These are phyloP conservation scores for Amphiprion clarkii DNA, from an alignment of 2,797 vertebrate species.

Conservation along the genomic window DNA sequence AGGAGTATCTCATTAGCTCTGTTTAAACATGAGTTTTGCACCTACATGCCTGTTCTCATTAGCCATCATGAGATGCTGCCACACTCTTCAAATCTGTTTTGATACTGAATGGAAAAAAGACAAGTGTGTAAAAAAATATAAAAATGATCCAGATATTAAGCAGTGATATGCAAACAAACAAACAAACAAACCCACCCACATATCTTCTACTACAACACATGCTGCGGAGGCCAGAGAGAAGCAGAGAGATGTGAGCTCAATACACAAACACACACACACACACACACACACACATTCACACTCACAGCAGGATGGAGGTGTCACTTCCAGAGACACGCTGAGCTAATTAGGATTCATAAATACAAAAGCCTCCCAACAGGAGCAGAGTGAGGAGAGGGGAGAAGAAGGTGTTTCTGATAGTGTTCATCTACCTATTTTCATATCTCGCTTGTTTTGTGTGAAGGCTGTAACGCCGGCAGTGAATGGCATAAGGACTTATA, in stretches of 20 bases:
- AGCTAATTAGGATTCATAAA: constrained; percentile 76
- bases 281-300: constrained; percentile 33
- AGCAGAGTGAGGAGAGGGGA: constrained; percentile 21
- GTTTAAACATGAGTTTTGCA: constrained; percentile 25
- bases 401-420: constrained; percentile 19
- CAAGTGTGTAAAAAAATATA: constrained; percentile 24
- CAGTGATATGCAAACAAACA: constrained; percentile 64
- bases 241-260: constrained; percentile 38
- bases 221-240: constrained; percentile 34
- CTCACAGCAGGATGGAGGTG: constrained; percentile 61
- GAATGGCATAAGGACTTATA: constrained; percentile 20
- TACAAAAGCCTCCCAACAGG: constrained; percentile 45
- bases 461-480: constrained; percentile 10
- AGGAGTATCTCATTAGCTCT: constrained; percentile 34
- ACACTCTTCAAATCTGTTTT: constrained; percentile 44
- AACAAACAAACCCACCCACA: constrained; percentile 55
- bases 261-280: constrained; percentile 10
- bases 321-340: constrained; percentile 62
- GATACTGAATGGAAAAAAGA: constrained; percentile 21
- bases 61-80: constrained; percentile 17
- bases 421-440: constrained; percentile 13
- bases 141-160: constrained; percentile 65
- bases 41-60: constrained; percentile 31
- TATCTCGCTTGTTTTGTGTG: constrained; percentile 6
- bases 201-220: constrained; percentile 41